Conservation (phyloP, 1,140 invertebrate genomes). For the Diachasmimorpha longicaudata region DNA sequence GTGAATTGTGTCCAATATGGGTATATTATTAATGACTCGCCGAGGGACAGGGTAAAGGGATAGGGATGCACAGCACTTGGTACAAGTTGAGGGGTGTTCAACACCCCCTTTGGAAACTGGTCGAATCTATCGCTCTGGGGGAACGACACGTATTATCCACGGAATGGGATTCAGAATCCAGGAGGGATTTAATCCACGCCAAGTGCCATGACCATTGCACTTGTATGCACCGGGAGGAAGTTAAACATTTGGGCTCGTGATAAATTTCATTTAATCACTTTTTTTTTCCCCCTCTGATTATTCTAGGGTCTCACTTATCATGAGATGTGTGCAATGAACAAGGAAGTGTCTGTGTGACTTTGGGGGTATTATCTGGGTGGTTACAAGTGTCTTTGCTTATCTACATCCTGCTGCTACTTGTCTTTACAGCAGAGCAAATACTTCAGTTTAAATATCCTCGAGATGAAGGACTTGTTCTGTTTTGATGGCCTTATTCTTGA, state of each 20-base stretch:
- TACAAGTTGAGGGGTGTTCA: constrained; percentile 45
- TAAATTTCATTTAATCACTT: neutral
- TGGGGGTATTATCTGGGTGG: neutral
- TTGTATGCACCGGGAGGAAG: constrained; percentile 19
- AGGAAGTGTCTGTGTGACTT: neutral
- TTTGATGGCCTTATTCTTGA: neutral
- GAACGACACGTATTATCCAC: constrained; percentile 5
- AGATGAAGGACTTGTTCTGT: neutral
- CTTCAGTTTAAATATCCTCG: constrained; percentile 8
- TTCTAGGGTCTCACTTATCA: neutral
- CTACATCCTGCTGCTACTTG: neutral
- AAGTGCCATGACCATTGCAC: constrained; percentile 7
- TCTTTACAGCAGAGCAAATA: neutral
- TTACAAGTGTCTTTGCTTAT: neutral
- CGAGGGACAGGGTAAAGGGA: constrained; percentile 51
- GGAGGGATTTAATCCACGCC: constrained; percentile 51
- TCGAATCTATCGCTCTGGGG: constrained; percentile 57
- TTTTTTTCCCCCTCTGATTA: neutral
- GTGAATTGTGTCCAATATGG: constrained; percentile 66
- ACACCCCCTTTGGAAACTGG: constrained; percentile 59
- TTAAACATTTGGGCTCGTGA: constrained; percentile 5
- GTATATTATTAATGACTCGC: constrained; percentile 64
- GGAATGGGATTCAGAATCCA: constrained; percentile 28
- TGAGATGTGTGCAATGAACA: neutral
- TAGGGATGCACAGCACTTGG: constrained; percentile 35